These are phyloP conservation scores for Salvelinus fontinalis DNA, from an alignment of 2,113 vertebrate species.

Conservation along the genomic window DNA sequence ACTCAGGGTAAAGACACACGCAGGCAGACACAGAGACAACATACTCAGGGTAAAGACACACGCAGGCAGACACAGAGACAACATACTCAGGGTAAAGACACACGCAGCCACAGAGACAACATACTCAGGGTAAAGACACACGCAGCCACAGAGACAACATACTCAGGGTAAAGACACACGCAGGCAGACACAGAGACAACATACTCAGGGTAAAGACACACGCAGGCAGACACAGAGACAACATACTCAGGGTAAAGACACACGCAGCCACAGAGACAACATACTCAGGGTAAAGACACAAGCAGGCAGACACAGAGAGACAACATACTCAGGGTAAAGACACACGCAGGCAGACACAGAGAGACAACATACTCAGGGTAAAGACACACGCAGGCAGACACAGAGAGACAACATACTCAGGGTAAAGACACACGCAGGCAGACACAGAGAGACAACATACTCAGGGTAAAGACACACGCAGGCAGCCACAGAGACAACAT, in stretches of 20 bases:
- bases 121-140: conserved; percentile 60
- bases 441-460: conserved; percentile 55
- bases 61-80: too few relatives aligned
- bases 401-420: conserved; percentile 58
- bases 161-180: conserved; percentile 59
- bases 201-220: conserved; percentile 60
- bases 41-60: conserved; percentile 60
- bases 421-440: conserved; percentile 54
- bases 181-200: conserved; percentile 70
- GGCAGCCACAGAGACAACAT: conserved; percentile 70
- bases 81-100: too few relatives aligned
- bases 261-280: conserved; percentile 74
- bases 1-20: conserved; percentile 59
- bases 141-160: conserved; percentile 70
- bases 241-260: too few relatives aligned
- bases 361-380: conserved; percentile 70
- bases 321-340: conserved; percentile 61
- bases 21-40: conserved; percentile 70
- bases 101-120: conserved; percentile 74
- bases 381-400: not conserved
- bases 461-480: conserved; percentile 57
- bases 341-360: conserved; percentile 11
- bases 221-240: too few relatives aligned
- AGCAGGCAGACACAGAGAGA: conserved; percentile 48
- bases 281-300: conserved; percentile 60